A percentile compares a stretch with the other conserved stretches of the same genome.
phyloP scores from a whole-genome alignment of 23 tunicate genomes.

The Halocynthia roretzi region DNA sequence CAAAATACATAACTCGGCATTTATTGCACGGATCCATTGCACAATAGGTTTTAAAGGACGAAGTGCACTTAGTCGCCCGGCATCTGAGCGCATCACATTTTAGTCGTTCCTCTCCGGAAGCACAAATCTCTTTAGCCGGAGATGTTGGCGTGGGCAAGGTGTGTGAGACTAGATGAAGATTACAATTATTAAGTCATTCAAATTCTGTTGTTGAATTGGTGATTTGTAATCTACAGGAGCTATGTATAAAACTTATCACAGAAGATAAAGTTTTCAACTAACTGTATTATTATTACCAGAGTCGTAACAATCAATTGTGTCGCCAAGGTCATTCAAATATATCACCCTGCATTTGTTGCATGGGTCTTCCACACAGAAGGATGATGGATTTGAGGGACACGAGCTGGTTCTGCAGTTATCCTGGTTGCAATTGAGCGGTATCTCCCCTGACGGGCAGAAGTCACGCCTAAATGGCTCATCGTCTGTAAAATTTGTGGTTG shows the following conservation, averaged over 20 bases:
- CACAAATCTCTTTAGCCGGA: background rate
- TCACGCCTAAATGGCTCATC: too few species aligned
- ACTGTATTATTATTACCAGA: too few species aligned
- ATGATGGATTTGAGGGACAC: background rate
- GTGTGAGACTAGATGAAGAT: too few species aligned
- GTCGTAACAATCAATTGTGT: background rate
- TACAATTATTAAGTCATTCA: too few species aligned
- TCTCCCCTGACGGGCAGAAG: background rate
- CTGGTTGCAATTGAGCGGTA: background rate
- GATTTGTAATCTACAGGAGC: too few species aligned
- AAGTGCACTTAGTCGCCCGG: background rate
- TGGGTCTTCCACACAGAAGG: constrained; percentile 10
- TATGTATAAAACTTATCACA: too few species aligned
- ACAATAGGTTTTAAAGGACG: background rate
- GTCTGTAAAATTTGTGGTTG: too few species aligned
- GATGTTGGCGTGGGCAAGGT: background rate
- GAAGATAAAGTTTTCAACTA: too few species aligned
- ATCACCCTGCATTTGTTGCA: constrained; percentile 2
- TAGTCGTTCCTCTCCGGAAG: background rate
- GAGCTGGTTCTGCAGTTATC: background rate
- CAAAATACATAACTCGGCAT: constrained; percentile 4
- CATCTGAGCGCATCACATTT: constrained; percentile 2
- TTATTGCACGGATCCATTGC: constrained; percentile 5
- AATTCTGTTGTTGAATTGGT: too few species aligned
- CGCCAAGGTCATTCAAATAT: background rate